Percentiles rank a stretch among this genome's conserved stretches.
Conservation (phyloP, 1,140 invertebrate genomes). For the Antheraea mylitta region DNA sequence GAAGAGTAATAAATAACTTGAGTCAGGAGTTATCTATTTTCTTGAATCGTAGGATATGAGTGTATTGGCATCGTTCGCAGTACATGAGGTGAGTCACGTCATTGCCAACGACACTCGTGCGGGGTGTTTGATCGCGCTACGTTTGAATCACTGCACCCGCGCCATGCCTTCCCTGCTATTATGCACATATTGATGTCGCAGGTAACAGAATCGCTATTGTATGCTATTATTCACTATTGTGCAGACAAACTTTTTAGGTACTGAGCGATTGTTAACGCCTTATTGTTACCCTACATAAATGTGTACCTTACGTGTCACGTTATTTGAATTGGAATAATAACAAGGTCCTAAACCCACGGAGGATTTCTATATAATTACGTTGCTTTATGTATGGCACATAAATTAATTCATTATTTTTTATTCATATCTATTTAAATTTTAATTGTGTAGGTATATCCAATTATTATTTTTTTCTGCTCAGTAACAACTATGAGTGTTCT, state of each 20-base stretch:
- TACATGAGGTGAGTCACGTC: conserved; percentile 24
- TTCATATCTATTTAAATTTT: not conserved
- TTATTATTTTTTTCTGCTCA: not conserved
- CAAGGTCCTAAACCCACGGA: conserved; percentile 11
- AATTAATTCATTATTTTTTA: not conserved
- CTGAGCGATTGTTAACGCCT: conserved; percentile 67
- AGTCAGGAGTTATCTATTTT: conserved; percentile 41
- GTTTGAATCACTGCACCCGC: conserved; percentile 27
- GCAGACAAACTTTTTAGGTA: conserved; percentile 68
- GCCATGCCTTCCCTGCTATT: conserved; percentile 51
- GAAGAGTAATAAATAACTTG: conserved; percentile 36
- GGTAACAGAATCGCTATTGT: conserved; percentile 75
- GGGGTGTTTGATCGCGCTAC: conserved; percentile 27
- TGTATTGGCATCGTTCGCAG: conserved; percentile 42
- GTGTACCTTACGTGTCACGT: conserved; percentile 51
- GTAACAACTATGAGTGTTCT: not conserved
- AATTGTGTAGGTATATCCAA: not conserved
- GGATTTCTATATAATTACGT: not conserved
- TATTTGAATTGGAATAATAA: conserved; percentile 65
- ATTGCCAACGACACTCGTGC: conserved; percentile 25
- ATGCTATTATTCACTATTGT: conserved; percentile 72
- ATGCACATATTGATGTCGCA: conserved; percentile 76
- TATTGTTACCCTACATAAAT: conserved; percentile 54
- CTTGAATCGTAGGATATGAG: conserved; percentile 42
- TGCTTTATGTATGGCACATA: not conserved